These are phyloP conservation scores for Ginglymostoma cirratum DNA, from an alignment of 2,113 vertebrate genomes.

Conservation along the genomic window DNA sequence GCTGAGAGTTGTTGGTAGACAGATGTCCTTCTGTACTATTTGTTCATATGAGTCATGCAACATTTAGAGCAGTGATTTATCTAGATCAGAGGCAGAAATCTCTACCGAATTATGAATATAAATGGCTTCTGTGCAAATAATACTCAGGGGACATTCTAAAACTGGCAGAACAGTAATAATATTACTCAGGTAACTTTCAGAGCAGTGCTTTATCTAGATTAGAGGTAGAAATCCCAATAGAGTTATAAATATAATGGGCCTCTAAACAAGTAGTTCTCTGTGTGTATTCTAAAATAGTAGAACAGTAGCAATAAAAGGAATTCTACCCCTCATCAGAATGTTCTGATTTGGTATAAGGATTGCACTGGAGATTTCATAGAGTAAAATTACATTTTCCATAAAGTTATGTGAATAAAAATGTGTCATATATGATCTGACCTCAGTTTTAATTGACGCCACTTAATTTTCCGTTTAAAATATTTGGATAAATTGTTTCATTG, in stretches of 20 bases:
- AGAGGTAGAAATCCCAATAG: neutral
- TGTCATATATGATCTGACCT: neutral
- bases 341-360: neutral
- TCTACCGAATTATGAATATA: neutral
- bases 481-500: neutral
- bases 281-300: neutral
- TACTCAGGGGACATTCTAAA: neutral
- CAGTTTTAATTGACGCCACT: neutral
- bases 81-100: neutral
- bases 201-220: neutral
- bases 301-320: neutral
- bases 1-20: neutral
- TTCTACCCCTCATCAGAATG: neutral
- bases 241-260: neutral
- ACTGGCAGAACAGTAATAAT: neutral
- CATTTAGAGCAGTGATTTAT: neutral
- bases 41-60: neutral
- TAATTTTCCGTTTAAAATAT: slow-evolving; percentile 10
- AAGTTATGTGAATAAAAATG: neutral
- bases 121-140: neutral
- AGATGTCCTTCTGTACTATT: neutral
- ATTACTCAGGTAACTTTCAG: neutral
- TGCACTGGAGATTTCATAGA: neutral
- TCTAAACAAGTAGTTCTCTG: neutral
- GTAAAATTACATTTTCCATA: neutral